Base-by-base conservation (phyloP, 1,140 invertebrate species). In the Acromyrmex echinatior region DNA sequence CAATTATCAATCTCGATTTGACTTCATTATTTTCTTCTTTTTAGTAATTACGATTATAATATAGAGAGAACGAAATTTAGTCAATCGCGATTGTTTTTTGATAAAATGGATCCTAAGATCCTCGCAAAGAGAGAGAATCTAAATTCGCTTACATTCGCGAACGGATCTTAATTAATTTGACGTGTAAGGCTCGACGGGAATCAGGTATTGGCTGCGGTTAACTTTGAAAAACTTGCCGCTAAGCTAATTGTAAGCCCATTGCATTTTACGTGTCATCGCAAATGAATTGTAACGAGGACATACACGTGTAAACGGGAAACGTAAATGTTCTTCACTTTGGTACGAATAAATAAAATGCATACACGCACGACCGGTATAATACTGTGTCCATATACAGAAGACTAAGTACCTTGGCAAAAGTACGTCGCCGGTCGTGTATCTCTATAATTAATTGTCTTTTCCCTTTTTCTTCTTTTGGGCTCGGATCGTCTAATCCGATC, bases 341-440 rank as follows among this genome's bases (percentile, higher is more conserved):
- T 56, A 58, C 28, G 74, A 81, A 70, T 86, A 86, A 80, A 62
- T 80, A 80, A 80, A 86, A 70, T 16, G 53, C 51, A 39, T n/a
- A 53, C n/a, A 53, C 25, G 25, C 39, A 53, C 65, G 77, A 68
- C 25, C 31, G 62, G 53, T 71, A 31, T 86, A 86, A 86, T 86
- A 86, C 77, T 86, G 85, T 62, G 65, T 82, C 45, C 65, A 35
- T 62, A 25, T 81, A 70, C 45, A 81, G 68, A 56, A 86, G 65
- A 81, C 39, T 28, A 86, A 81, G 53, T 82, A 82, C 21, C 16
- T 81, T 39, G 77, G 65, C 51, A 18, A 70, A 71, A 81, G 51
- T 58, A 45, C 51, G 14, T 70, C 25, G n/a, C 39, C 77, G 25
- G 28, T 84, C 28, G 39, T 68, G 28, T 63, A 76, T n/a, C 49